Base-by-base conservation (phyloP, 2,888 invertebrate species). In the Acrobasis repandana region DNA sequence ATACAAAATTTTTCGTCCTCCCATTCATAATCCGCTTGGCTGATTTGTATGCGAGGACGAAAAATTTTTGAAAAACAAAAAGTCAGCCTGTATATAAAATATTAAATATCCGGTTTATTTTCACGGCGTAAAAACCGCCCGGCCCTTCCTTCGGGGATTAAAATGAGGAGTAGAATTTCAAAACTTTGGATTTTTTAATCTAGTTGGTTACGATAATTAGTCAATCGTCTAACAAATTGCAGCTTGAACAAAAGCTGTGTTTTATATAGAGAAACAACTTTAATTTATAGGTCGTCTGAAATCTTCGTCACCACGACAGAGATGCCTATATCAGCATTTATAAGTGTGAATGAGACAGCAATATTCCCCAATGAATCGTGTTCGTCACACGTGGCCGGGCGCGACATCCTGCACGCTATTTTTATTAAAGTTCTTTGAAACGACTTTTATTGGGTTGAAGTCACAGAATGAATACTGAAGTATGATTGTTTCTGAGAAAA, bases 391-490 rank as follows among this genome's bases (percentile, higher is more conserved):
- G 75, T 77, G 79, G 73, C 64, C 69, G 71, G 72, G 71, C 77
- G 74, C 76, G 72, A 71, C 72, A 74, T 61, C 66, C 70, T 43
- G 43, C 11, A 2, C 67, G 74, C 78, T 75, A 77, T 82, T 80
- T 83, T 79, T 80, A 76, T 70, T 28, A 28, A 76, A 76, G 72
- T 82, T 79, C 80, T 73, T 70, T 72, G 82, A 83, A 83, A 68
- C 75, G 69, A 65, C 68, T 69, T 68, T 71, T 71, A 74, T 74
- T 75, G 70, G 70, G 67, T 65, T 59, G 54, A 67, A 66, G 63
- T 58, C 58, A 58, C 2, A 28, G 28, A 28, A 28, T 28, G 4
- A 5, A 28, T 28, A 28, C 28, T 6, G 3, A 68, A 67, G 73
- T 71, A 28, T 34, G 10, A 18, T 16, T 49, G 33, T 50, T 50